Evolutionary conservation across 2,113 vertebrate species (phyloP).

Genomic region (Glareola pratincola): DNA sequence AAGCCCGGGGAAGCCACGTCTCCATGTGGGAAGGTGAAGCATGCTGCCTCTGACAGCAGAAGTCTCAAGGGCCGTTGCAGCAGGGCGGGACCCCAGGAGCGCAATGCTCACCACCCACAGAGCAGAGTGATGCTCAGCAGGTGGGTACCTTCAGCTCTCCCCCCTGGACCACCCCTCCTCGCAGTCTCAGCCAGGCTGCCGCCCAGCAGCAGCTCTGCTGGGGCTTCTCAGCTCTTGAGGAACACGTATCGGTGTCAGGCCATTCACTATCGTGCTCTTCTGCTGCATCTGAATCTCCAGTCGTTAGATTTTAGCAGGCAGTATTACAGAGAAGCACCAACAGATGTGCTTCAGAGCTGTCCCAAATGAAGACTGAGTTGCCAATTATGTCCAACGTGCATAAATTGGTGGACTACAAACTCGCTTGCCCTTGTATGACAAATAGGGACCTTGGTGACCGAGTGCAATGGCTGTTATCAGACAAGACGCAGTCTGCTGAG

Average conservation of each 20-base stretch:
- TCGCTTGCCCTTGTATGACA: background rate
- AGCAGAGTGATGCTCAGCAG: background rate
- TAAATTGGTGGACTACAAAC: accelerated
- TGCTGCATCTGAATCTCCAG: background rate
- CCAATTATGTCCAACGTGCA: background rate
- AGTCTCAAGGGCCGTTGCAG: background rate
- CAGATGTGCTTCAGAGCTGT: background rate
- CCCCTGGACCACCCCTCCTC: background rate
- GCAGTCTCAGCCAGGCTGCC: background rate
- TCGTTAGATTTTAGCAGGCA: background rate
- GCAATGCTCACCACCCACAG: background rate
- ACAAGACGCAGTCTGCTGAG: background rate
- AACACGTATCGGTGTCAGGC: accelerated
- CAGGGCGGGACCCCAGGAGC: background rate
- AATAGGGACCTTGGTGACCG: background rate
- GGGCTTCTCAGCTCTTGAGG: background rate
- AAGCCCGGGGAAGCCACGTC: background rate
- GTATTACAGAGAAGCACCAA: background rate
- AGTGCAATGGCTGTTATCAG: background rate
- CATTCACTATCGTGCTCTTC: background rate
- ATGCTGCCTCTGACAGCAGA: background rate
- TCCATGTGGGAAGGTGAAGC: background rate
- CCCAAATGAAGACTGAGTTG: background rate
- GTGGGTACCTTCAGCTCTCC: background rate
- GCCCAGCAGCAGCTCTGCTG: background rate